Evolutionary conservation across 2,797 vertebrate species (phyloP), one percentile per base, ranked within the genome.

Genomic region (Iguana delicatissima): DNA sequence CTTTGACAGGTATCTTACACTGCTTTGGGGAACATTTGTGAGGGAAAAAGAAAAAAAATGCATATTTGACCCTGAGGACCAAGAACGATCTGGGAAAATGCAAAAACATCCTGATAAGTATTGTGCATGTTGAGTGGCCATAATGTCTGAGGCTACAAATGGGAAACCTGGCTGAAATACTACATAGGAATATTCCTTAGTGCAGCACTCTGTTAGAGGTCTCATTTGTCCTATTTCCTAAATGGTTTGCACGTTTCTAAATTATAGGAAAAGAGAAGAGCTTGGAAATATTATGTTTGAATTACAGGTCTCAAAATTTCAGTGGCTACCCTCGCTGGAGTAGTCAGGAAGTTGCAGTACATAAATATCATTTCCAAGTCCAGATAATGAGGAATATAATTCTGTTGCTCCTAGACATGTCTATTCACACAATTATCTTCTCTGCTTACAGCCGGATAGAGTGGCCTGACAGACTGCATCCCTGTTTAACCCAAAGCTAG

Each of bases 361-460:
- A 22, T 22, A 64, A 64, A 24, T 64, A 24, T 22, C 62, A 69
- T 69, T 69, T 32, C 67, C 67, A 32, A 69, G 67, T 0, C 67
- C 67, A 32, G 67, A 10, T 69, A 69, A 69, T 69, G 29, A 69
- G 29, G 67, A 88, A 22, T 18, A 50, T 12, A 76, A 35, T 62
- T 80, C 62, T 42, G n/a, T 38, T 46, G 5, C 24, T 57, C 24
- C 50, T 86, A 7, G 80, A 0, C 20, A 38, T 29, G 12, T 83
- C 57, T 64, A 2, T 7, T 14, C 24, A 35, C 14, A 18, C 38
- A 12, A 2, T 32, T 73, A 4, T 50, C 57, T 95, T 95, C 95
- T 85, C 85, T 96, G 76, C 92, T 77, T 89, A 64, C 26, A 95
- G 81, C 46, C n/a, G 46, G 67, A 42, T 38, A 84, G 18, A 52